These are phyloP conservation scores for Pyrrhosoma nymphula DNA, from an alignment of 2,888 invertebrate genomes.

Conservation along the genomic window DNA sequence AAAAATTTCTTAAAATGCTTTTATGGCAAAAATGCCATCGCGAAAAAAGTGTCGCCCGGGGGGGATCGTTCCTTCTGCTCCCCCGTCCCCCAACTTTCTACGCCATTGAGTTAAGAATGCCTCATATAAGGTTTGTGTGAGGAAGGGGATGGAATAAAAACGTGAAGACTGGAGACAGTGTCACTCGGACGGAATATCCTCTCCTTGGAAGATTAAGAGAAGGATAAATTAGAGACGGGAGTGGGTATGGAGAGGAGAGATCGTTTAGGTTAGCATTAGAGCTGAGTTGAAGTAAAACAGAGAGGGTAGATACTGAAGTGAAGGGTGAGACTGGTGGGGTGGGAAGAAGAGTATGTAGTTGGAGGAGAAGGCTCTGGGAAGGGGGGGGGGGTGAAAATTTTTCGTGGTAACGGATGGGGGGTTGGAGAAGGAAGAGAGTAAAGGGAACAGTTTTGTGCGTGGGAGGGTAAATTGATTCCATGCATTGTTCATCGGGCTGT, in stretches of 20 bases:
- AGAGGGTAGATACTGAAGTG: neutral
- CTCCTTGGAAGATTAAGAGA: neutral
- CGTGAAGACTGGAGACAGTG: no score
- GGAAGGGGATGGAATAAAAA: no score
- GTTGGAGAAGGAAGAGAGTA: neutral
- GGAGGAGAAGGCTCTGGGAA: neutral
- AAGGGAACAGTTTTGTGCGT: constrained; percentile 34
- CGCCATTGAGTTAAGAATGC: no score
- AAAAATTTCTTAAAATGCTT: no score
- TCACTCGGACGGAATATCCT: neutral
- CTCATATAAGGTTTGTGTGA: no score
- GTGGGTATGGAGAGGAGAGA: neutral
- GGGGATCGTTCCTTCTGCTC: no score
- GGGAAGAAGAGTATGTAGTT: neutral
- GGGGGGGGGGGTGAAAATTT: neutral
- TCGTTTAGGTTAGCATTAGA: neutral
- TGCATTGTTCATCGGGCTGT: constrained; percentile 66
- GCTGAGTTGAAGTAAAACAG: neutral
- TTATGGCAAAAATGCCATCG: no score
- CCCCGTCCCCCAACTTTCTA: no score
- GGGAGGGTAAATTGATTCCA: constrained; percentile 62
- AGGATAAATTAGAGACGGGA: constrained; percentile 22
- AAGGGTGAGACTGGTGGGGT: neutral
- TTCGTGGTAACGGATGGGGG: neutral
- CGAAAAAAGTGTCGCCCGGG: no score